Evolutionary conservation across 2,888 invertebrate species (phyloP).

Genomic region (Myopa tessellatipennis): DNA sequence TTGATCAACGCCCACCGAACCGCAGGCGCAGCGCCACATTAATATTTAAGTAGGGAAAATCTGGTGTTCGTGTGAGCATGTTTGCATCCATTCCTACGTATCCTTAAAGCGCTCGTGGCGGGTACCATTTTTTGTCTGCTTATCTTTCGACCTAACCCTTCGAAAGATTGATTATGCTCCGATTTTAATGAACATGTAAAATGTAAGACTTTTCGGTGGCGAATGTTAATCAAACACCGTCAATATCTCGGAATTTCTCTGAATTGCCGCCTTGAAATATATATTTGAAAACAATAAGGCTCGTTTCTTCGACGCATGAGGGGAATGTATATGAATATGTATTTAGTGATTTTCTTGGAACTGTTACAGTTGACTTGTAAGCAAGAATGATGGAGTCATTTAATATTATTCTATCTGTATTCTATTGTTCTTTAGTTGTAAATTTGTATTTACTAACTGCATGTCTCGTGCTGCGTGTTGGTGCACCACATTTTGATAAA

Average conservation of each 20-base stretch:
- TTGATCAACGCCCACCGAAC: conserved; percentile 36
- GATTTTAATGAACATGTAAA: conserved; percentile 44
- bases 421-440: no score
- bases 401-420: no score
- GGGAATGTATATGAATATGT: conserved; percentile 59
- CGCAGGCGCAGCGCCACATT: conserved; percentile 6
- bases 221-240: conserved; percentile 19
- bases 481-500: no score
- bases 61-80: not conserved
- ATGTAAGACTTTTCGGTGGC: conserved; percentile 10
- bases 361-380: conserved; percentile 18
- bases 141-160: conserved; percentile 57
- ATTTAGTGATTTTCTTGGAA: conserved; percentile 35
- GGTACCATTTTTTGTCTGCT: not conserved
- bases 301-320: conserved; percentile 22
- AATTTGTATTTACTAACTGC: no score
- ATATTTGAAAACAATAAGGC: not conserved
- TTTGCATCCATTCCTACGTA: conserved; percentile 32
- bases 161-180: conserved; percentile 64
- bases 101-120: conserved; percentile 24
- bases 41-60: conserved; percentile 10
- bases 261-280: not conserved
- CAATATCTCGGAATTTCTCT: conserved; percentile 10
- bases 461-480: no score
- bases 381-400: not conserved